A percentile compares a stretch with the other conserved stretches of the same genome.
Conservation (phyloP, 2,888 invertebrate genomes). For the Drosophila peninsularis region DNA sequence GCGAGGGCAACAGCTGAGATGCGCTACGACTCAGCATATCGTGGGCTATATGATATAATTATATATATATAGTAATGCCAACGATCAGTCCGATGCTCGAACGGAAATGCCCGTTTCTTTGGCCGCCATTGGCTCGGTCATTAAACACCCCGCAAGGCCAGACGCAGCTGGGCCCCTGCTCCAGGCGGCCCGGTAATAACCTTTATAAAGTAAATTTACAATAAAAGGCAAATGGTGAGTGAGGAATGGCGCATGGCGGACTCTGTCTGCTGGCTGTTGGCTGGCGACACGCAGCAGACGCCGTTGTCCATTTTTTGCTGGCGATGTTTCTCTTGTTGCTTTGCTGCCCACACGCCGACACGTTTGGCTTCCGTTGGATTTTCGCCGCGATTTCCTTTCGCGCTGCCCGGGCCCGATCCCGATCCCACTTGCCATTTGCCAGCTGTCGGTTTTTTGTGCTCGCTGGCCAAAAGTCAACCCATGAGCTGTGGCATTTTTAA, state of each 20-base stretch:
- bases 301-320: slow-evolving; percentile 29
- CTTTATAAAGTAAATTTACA: slow-evolving; percentile 79
- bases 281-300: slow-evolving; percentile 23
- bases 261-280: slow-evolving; percentile 1
- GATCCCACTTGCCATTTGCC: slow-evolving; percentile 27
- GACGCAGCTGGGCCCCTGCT: slow-evolving; percentile 8
- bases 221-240: slow-evolving; percentile 64
- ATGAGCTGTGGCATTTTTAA: slow-evolving; percentile 84
- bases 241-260: slow-evolving; percentile 45
- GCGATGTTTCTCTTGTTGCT: slow-evolving; percentile 38
- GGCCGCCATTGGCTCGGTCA: slow-evolving; percentile 26
- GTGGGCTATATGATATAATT: no score
- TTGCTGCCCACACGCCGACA: slow-evolving; percentile 62
- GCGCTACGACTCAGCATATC: neutral
- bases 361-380: slow-evolving; percentile 74
- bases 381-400: slow-evolving; percentile 78
- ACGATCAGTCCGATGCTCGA: neutral
- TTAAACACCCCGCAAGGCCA: slow-evolving; percentile 23
- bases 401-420: slow-evolving; percentile 16
- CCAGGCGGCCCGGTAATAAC: slow-evolving; percentile 63
- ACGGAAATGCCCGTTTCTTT: slow-evolving; percentile 2
- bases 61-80: no score
- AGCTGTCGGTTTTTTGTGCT: slow-evolving; percentile 43
- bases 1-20: slow-evolving; percentile 4
- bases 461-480: slow-evolving; percentile 83